Conservation (phyloP, 2,797 vertebrate species). For the Acipenser transmontanus region DNA sequence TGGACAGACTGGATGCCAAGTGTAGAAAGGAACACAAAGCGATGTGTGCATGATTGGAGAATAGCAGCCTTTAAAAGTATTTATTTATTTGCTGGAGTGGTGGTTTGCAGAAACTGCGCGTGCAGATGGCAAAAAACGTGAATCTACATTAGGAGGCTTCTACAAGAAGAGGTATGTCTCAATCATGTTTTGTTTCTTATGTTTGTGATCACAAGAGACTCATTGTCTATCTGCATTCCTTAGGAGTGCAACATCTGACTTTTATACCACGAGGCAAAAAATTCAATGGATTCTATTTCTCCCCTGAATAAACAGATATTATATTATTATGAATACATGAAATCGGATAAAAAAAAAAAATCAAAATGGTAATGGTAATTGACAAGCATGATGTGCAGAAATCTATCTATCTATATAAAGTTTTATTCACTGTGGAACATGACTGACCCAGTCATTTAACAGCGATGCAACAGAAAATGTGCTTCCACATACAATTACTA, state of each 20-base stretch:
- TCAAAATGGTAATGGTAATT: too few species aligned
- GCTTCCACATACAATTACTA: too few species aligned
- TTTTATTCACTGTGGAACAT: background rate
- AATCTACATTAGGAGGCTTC: slow-evolving; percentile 30
- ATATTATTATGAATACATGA: slow-evolving; percentile 29
- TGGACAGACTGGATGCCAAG: slow-evolving; percentile 24
- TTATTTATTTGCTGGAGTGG: slow-evolving; percentile 52
- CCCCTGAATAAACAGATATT: slow-evolving; percentile 34
- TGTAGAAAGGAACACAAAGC: slow-evolving; percentile 24
- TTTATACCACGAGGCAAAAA: slow-evolving; percentile 13
- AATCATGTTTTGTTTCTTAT: slow-evolving; percentile 23
- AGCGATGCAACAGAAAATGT: too few species aligned
- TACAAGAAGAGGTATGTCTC: slow-evolving; percentile 38
- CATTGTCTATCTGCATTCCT: background rate
- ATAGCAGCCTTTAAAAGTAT: slow-evolving; percentile 8
- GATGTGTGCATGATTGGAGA: slow-evolving; percentile 24
- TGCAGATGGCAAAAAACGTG: slow-evolving; percentile 48
- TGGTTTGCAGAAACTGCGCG: slow-evolving; percentile 66
- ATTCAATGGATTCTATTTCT: slow-evolving; percentile 40
- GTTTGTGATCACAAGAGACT: background rate
- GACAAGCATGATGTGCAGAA: background rate
- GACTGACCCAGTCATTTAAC: slow-evolving; percentile 57
- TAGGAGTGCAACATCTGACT: slow-evolving; percentile 2
- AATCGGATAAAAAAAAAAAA: background rate
- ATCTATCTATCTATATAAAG: background rate